Conservation (phyloP, 2,113 vertebrate species). For the Erythrocebus patas region DNA sequence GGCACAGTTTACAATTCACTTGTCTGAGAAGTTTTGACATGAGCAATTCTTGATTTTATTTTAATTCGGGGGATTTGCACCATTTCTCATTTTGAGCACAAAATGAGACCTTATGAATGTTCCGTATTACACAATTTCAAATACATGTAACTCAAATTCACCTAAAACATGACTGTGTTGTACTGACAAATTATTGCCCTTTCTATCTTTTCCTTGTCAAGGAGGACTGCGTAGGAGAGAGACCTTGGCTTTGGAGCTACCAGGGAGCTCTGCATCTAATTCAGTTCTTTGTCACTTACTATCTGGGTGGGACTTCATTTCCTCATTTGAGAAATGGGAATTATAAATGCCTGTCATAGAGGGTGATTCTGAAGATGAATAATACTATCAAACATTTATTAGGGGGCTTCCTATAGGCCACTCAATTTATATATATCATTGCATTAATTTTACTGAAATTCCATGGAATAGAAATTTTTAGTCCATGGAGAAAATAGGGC, state of each 20-base stretch:
- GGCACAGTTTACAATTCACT: not conserved
- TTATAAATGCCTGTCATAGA: not conserved
- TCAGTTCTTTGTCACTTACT: not conserved
- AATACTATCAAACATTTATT: not conserved
- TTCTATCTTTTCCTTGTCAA: not conserved
- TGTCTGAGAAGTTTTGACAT: not conserved
- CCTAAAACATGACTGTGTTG: not conserved
- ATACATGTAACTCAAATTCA: not conserved
- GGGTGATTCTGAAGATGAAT: slow-evolving; percentile 1
- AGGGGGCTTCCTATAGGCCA: not conserved
- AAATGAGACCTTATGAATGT: not conserved
- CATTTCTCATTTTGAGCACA: not conserved
- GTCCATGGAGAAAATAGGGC: not conserved
- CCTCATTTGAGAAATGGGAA: not conserved
- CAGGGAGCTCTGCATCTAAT: not conserved
- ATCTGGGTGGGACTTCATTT: not conserved
- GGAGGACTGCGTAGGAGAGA: not conserved
- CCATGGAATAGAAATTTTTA: not conserved
- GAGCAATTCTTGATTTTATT: not conserved
- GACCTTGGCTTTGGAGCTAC: not conserved
- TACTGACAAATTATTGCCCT: not conserved
- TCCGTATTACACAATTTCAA: not conserved
- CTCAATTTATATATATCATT: not conserved
- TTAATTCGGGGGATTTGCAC: not conserved
- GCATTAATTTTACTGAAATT: not conserved